Conservation (phyloP, 1,140 invertebrate genomes). For the Drosophila virilis region DNA sequence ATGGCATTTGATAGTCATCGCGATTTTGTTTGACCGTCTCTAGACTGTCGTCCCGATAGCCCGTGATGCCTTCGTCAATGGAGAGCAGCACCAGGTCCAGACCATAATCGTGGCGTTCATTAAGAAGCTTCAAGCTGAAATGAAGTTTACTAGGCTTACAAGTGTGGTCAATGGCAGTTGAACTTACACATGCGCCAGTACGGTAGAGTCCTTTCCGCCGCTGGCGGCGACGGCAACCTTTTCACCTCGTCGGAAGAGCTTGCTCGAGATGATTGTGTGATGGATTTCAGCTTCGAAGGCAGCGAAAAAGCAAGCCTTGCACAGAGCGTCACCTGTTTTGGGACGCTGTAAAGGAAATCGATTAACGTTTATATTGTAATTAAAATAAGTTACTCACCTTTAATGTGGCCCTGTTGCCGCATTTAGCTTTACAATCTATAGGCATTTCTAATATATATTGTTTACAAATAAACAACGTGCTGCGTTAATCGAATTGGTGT, state of each 20-base stretch:
- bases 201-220: slow-evolving; percentile 99
- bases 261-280: slow-evolving; percentile 93
- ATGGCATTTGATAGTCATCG: slow-evolving; percentile 95
- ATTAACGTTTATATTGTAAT: slow-evolving; percentile 1
- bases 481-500: neutral
- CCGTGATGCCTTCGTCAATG: slow-evolving; percentile 99
- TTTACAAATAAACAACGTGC: slow-evolving; percentile 45
- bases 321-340: slow-evolving; percentile 95
- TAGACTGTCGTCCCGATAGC: slow-evolving; percentile 98
- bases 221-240: slow-evolving; percentile 98
- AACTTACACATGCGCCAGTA: slow-evolving; percentile 92
- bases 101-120: slow-evolving; percentile 96
- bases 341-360: slow-evolving; percentile 87
- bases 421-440: slow-evolving; percentile 87
- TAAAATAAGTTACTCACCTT: slow-evolving; percentile 85
- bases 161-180: neutral
- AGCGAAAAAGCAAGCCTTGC: slow-evolving; percentile 97
- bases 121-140: slow-evolving; percentile 91
- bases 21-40: slow-evolving; percentile 98
- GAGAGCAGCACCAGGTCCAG: slow-evolving; percentile 96
- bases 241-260: slow-evolving; percentile 94
- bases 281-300: slow-evolving; percentile 99
- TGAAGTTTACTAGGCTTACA: neutral
- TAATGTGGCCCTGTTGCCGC: slow-evolving; percentile 89
- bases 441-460: slow-evolving; percentile 85